phyloP scores from a whole-genome alignment of 2,113 vertebrate genomes.

The Thunnus maccoyii region DNA sequence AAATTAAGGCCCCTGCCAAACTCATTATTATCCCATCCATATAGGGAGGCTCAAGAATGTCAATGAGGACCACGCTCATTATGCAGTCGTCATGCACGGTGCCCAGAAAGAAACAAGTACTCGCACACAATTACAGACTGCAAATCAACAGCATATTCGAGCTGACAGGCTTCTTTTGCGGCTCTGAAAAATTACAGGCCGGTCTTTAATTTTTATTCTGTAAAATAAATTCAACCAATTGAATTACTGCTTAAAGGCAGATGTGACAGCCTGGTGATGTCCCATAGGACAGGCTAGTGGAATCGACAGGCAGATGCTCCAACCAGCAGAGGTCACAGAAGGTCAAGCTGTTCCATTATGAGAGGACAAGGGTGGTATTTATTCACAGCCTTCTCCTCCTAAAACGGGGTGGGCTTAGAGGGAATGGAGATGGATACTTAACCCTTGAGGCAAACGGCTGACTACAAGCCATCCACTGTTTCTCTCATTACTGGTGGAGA shows the following conservation, averaged over 20 bases:
- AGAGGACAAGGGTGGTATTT: conserved; percentile 82
- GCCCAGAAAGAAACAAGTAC: conserved; percentile 32
- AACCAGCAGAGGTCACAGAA: conserved; percentile 71
- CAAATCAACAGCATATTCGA: conserved; percentile 32
- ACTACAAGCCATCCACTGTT: conserved; percentile 65
- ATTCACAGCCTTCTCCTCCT: conserved; percentile 71
- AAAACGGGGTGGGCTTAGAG: conserved; percentile 56
- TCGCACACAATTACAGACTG: conserved; percentile 35
- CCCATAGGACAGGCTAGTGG: conserved; percentile 53
- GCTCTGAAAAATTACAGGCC: conserved; percentile 40
- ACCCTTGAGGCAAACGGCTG: conserved; percentile 52
- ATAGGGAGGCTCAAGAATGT: conserved; percentile 65
- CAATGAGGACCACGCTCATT: conserved; percentile 66
- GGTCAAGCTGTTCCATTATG: conserved; percentile 82
- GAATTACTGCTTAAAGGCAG: conserved; percentile 61
- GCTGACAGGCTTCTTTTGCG: conserved; percentile 20
- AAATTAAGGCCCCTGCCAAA: conserved; percentile 74
- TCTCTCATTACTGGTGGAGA: conserved; percentile 34
- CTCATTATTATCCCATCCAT: conserved; percentile 74
- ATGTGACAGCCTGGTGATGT: conserved; percentile 59
- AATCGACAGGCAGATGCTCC: conserved; percentile 78
- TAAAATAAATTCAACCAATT: conserved; percentile 65
- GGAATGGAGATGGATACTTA: conserved; percentile 66
- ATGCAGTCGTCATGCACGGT: conserved; percentile 36
- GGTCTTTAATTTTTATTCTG: conserved; percentile 46